Evolutionary conservation across 2,797 vertebrate species (phyloP).

Genomic region (Takifugu rubripes): DNA sequence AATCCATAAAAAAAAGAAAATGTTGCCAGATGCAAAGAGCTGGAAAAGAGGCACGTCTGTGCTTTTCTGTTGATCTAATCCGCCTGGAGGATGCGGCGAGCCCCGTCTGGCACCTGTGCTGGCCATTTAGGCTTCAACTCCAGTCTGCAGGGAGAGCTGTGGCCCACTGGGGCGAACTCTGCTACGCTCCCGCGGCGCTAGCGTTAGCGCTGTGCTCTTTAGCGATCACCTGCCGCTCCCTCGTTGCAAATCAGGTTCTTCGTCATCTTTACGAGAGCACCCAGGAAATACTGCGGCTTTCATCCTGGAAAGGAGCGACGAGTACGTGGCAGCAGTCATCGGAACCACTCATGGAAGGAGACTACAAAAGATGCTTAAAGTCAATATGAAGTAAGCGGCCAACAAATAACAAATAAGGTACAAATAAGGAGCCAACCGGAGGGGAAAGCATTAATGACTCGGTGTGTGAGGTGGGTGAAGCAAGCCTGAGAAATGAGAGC

Average conservation of each 20-base stretch:
- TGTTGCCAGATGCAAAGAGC: background rate
- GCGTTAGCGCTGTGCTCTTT: constrained; percentile 28
- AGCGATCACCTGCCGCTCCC: constrained; percentile 35
- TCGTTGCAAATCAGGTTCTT: constrained; percentile 14
- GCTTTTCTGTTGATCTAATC: constrained; percentile 56
- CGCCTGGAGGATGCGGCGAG: constrained; percentile 48
- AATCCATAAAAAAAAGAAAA: constrained; percentile 22
- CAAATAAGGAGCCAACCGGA: constrained; percentile 9
- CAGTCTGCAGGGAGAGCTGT: constrained; percentile 47
- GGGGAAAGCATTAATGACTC: constrained; percentile 21
- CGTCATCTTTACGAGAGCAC: background rate
- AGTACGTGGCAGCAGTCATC: constrained; percentile 22
- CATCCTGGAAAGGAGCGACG: no score
- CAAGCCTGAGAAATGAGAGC: constrained; percentile 53
- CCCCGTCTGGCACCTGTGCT: constrained; percentile 63
- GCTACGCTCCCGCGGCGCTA: constrained; percentile 45
- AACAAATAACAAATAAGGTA: constrained; percentile 10
- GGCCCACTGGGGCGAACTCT: constrained; percentile 53
- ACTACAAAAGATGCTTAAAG: constrained; percentile 8
- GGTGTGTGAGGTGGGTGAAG: constrained; percentile 34
- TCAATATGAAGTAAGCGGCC: constrained; percentile 12
- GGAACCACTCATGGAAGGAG: constrained; percentile 21
- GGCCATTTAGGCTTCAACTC: constrained; percentile 74
- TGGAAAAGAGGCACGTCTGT: constrained; percentile 23
- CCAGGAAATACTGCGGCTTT: no score